phyloP scores from a whole-genome alignment of 2,888 invertebrate species.

The Autographa pulchrina region DNA sequence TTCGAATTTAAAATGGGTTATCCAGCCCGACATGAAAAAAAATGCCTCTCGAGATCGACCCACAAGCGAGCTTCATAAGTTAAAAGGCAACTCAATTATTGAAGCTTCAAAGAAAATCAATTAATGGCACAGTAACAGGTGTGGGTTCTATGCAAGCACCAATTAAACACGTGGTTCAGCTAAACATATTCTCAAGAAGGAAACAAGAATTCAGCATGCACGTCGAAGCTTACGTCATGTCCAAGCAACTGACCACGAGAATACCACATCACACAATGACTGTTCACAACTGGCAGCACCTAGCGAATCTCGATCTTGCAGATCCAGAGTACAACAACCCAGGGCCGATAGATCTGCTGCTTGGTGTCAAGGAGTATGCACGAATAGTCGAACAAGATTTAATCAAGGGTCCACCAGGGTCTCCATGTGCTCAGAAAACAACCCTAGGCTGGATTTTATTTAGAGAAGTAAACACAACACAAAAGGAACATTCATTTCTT shows the following conservation, averaged over 20 bases:
- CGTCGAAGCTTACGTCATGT: neutral
- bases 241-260: neutral
- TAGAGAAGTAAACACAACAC: slow-evolving; percentile 37
- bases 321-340: slow-evolving; percentile 39
- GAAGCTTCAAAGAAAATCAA: neutral
- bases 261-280: slow-evolving; percentile 8
- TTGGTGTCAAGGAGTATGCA: slow-evolving; percentile 46
- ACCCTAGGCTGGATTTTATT: slow-evolving; percentile 57
- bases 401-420: slow-evolving; percentile 48
- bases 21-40: no score
- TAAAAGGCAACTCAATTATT: slow-evolving; percentile 12
- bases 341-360: slow-evolving; percentile 48
- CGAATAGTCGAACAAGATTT: slow-evolving; percentile 33
- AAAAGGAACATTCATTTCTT: slow-evolving; percentile 19
- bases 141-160: neutral
- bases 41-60: no score
- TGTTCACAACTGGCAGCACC: slow-evolving; percentile 16
- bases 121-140: neutral
- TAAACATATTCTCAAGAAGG: neutral
- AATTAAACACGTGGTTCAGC: slow-evolving; percentile 7
- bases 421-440: slow-evolving; percentile 52
- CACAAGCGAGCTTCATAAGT: slow-evolving; percentile 18
- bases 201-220: slow-evolving; percentile 1
- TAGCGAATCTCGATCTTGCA: slow-evolving; percentile 28
- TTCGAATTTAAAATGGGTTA: no score